Base-by-base conservation (phyloP, 2,113 vertebrate genomes). In the Procavia capensis region DNA sequence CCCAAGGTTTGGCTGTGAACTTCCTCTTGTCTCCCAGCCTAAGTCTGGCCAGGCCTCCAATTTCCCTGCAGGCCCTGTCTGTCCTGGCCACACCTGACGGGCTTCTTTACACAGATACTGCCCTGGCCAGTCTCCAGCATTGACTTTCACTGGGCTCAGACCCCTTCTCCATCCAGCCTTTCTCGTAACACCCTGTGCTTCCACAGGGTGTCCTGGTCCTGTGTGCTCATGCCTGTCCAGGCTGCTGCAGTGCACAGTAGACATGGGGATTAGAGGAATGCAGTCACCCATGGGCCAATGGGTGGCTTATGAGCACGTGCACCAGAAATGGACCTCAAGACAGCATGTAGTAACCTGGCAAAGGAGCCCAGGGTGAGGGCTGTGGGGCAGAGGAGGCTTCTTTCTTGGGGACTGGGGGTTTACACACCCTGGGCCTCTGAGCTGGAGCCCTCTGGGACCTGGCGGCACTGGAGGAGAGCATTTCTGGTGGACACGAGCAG, bases 351-450 rank as follows among this genome's bases (percentile, higher is more conserved):
- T 0, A 0, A 1, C 14, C 2, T 6, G 3, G 20, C 25, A 68
- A 31, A 27, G 10, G 36, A n/a, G 27, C 22, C 54, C 39, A n/a
- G 43, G 63, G 34, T 54, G 98, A 94, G 0, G 96, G 97, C 0
- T 95, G 97, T 3, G 97, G 97, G 20, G 34, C 39, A 36, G 10
- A n/a, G 43, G 13, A 54, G 57, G 2, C 61, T 20, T 50, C 63
- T 85, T 68, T 14, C 41, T 80, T 27, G 27, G 78, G 39, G 16
- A 5, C 39, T 2, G 19, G 0, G 34, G 43, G 10, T 41, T 91
- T 66, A 11, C 4, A 11, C 9, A 54, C 63, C 13, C n/a, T 6
- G 31, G 64, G 43, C 54, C 27, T 85, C 9, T 10, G 9, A 90
- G 34, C 68, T 1, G 13, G 45, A 1, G 1, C 61, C 29, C 63